A percentile compares a stretch with the other conserved stretches of the same genome.
phyloP scores from a whole-genome alignment of 2,113 vertebrate genomes.

The Cettia cetti region DNA sequence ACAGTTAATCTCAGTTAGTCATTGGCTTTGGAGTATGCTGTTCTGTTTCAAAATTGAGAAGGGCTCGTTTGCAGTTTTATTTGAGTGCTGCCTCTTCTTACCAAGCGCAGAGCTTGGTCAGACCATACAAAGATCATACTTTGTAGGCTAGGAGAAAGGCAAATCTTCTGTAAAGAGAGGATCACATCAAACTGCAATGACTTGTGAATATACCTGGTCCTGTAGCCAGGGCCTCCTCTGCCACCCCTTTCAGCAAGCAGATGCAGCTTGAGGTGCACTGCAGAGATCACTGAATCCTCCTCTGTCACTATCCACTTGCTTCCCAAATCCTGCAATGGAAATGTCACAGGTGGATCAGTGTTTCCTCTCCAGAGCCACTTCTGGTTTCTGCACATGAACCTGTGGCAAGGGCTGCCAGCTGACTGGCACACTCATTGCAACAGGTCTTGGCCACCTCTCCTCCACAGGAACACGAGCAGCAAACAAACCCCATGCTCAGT shows the following conservation, averaged over 20 bases:
- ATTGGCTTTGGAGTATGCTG: background rate
- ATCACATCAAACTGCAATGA: background rate
- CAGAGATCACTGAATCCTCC: background rate
- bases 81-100: background rate
- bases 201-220: background rate
- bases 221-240: background rate
- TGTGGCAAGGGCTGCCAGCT: background rate
- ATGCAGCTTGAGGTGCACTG: background rate
- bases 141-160: background rate
- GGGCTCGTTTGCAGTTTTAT: background rate
- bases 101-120: background rate
- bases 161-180: background rate
- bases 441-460: accelerated
- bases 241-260: background rate
- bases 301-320: background rate
- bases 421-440: background rate
- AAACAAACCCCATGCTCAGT: background rate
- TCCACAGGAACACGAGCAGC: background rate
- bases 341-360: accelerated
- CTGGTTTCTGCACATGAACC: background rate
- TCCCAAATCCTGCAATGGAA: background rate
- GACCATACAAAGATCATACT: accelerated
- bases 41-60: background rate
- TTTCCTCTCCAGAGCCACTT: background rate
- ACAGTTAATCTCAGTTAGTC: background rate